Conservation (phyloP, 2,113 vertebrate genomes). For the Deroptyus accipitrinus region DNA sequence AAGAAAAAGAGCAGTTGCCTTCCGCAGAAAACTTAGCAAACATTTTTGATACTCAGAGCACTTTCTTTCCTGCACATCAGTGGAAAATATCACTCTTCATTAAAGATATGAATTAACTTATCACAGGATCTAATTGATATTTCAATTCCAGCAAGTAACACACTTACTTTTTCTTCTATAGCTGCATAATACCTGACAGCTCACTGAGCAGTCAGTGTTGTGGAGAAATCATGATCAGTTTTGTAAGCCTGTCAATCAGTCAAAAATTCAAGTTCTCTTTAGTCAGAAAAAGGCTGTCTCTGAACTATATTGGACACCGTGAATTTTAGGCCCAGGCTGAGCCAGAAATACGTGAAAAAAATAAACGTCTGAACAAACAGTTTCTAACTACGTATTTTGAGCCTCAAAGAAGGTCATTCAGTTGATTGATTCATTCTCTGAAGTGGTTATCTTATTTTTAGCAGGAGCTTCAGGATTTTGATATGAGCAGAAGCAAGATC, state of each 20-base stretch:
- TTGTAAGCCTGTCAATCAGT: conserved; percentile 31
- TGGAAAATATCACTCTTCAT: conserved; percentile 19
- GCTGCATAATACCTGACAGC: background rate
- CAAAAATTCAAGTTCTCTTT: background rate
- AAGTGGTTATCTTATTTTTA: background rate
- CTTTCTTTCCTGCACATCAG: background rate
- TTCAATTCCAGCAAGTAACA: conserved; percentile 34
- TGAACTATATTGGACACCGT: background rate
- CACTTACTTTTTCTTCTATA: background rate
- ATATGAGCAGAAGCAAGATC: background rate
- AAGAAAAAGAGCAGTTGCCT: background rate
- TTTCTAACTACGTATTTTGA: background rate
- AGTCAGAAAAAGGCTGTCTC: background rate
- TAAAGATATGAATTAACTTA: conserved; percentile 39
- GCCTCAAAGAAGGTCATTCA: background rate
- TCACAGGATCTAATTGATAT: conserved; percentile 33
- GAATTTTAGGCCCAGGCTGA: background rate
- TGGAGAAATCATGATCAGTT: background rate
- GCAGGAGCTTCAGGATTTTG: background rate
- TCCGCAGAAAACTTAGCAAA: conserved; percentile 17
- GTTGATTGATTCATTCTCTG: background rate
- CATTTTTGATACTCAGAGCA: background rate
- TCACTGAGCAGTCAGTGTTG: conserved; percentile 4
- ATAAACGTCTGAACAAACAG: background rate
- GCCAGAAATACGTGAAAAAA: background rate